These are phyloP conservation scores for Zonotrichia leucophrys DNA, from an alignment of 2,113 vertebrate species.

Conservation along the genomic window DNA sequence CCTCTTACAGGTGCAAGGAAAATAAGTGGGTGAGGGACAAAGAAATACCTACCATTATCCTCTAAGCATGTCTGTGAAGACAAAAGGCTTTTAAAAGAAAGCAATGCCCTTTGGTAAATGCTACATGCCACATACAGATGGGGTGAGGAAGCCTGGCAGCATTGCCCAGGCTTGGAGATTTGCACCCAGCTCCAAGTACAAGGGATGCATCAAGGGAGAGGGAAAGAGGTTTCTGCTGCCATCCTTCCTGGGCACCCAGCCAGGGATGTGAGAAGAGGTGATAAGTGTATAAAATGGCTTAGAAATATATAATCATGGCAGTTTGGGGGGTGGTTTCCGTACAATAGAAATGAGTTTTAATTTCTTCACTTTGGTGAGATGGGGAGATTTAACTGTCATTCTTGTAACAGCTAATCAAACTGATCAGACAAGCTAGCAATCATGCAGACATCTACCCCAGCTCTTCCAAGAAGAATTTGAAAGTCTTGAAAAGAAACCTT, in stretches of 20 bases:
- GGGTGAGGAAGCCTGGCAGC: not conserved
- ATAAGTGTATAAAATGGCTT: constrained; percentile 17
- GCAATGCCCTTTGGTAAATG: not conserved
- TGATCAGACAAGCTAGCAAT: constrained; percentile 48
- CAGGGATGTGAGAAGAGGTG: constrained; percentile 2
- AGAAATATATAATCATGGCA: constrained; percentile 10
- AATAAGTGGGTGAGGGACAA: not conserved
- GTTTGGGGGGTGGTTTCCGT: constrained; percentile 29
- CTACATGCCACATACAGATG: fast-evolving
- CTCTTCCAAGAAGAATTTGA: not conserved
- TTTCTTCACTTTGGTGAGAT: constrained; percentile 19
- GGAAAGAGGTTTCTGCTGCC: not conserved
- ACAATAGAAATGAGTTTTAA: constrained; percentile 42
- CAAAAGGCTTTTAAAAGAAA: not conserved
- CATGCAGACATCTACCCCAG: constrained; percentile 35
- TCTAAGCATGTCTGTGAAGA: not conserved
- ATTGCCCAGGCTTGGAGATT: not conserved
- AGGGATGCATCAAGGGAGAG: not conserved
- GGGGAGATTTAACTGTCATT: constrained; percentile 52
- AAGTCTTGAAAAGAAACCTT: constrained; percentile 23
- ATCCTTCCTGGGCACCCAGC: constrained; percentile 23
- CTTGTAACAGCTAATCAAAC: constrained; percentile 54
- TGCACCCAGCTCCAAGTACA: not conserved
- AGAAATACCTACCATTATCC: not conserved
- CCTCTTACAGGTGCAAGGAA: not conserved